Evolutionary conservation across 2,888 invertebrate species (phyloP), one percentile per base, ranked within the genome.

Genomic region (Callinectes sapidus): DNA sequence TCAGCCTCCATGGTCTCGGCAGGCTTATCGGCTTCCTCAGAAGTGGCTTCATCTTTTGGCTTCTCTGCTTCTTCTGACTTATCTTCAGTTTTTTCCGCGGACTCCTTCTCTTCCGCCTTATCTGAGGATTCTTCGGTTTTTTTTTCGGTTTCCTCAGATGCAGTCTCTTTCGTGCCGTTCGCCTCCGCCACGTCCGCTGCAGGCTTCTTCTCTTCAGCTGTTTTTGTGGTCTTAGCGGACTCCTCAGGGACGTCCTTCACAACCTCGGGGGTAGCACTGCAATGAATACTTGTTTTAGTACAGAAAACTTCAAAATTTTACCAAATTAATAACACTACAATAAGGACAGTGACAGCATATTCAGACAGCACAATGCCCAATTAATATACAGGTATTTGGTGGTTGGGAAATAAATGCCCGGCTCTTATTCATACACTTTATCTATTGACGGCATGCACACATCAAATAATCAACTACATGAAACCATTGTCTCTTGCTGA

Each of bases 261-360:
- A 61, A 89, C 92, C 81, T 92, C 86, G 32, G 92, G 85, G 42
- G 85, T 88, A 28, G 88, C 55, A 55, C 88, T 88, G 88, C 42
- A 61, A 81, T 16, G 6, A 88, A 87, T 16, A 32, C 2, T 48
- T 23, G 32, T 66, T 42, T 85, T 48, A 87, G n/a, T 66, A 71
- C 6, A 87, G 71, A 6, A 32, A 39, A 55, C 35, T 18, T 14
- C 5, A 55, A 61, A n/a, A 0, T 16, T 48, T 2, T 18, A 13
- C 16, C 23, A 55, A 66, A 14, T 23, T 8, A 32, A 66, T 35
- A 8, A 16, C 14, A 66, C 10, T 55, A 66, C 16, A 61, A 89
- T n/a, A 16, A 89, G 48, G 32, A 28, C 6, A 1, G 16, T 48
- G 48, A 13, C n/a, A 23, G 61, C 23, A 61, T 61, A 5, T 6